A percentile compares a stretch with the other conserved stretches of the same genome.
Conservation (phyloP, 2,797 vertebrate species). For the Parambassis ranga region DNA sequence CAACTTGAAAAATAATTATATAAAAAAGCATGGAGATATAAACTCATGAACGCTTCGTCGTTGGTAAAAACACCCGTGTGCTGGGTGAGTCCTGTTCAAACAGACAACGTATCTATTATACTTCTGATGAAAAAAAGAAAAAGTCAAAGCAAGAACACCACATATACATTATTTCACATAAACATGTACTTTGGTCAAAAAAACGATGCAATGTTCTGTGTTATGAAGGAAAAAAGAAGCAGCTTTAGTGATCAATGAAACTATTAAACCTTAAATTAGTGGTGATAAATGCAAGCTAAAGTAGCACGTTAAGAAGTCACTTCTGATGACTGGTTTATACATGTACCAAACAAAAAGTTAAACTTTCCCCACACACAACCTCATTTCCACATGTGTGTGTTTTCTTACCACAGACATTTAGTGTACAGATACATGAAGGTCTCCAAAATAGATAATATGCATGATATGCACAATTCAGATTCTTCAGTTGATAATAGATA, state of each 20-base stretch:
- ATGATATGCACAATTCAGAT: constrained; percentile 21
- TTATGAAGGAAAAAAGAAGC: constrained; percentile 19
- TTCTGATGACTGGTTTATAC: not conserved
- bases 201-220: not conserved
- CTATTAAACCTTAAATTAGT: constrained; percentile 18
- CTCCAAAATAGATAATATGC: constrained; percentile 14
- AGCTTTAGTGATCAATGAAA: constrained; percentile 33
- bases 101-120: not conserved
- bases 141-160: constrained; percentile 23
- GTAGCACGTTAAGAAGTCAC: constrained; percentile 37
- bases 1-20: constrained; percentile 12
- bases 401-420: constrained; percentile 11
- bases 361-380: not conserved
- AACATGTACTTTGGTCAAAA: constrained; percentile 54
- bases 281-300: constrained; percentile 38
- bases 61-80: constrained; percentile 19
- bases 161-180: constrained; percentile 42
- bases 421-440: not conserved
- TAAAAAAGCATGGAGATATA: not conserved
- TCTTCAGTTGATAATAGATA: constrained; percentile 2
- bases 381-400: not conserved
- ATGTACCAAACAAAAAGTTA: constrained; percentile 46
- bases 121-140: constrained; percentile 15
- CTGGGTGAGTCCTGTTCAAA: constrained; percentile 12
- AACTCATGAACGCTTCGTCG: not conserved